Evolutionary conservation across 2,113 vertebrate genomes (phyloP).

Genomic region (Ictalurus punctatus): DNA sequence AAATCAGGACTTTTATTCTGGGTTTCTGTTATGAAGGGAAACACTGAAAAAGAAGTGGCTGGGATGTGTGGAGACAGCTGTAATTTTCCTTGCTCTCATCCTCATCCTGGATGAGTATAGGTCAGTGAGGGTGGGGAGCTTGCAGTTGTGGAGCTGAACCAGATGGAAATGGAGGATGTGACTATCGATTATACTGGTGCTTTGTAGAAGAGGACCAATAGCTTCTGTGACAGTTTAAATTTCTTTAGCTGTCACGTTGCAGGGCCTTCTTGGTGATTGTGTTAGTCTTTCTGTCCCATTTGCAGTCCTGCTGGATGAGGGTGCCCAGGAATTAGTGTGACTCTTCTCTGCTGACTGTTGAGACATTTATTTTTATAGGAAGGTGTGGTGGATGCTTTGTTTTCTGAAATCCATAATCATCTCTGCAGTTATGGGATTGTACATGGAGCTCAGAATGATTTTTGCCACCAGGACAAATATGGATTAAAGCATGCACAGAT

Average conservation of each 20-base stretch:
- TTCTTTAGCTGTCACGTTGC: not conserved
- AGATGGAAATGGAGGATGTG: not conserved
- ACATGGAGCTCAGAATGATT: not conserved
- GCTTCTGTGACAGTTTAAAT: not conserved
- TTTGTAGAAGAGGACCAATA: not conserved
- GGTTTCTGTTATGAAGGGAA: not conserved
- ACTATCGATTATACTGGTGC: not conserved
- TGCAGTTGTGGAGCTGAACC: not conserved
- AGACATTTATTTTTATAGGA: not conserved
- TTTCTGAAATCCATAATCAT: conserved; percentile 12
- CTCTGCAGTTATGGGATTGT: not conserved
- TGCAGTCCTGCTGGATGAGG: not conserved
- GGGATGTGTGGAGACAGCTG: not conserved
- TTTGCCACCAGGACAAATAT: not conserved
- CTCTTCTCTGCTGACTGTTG: not conserved
- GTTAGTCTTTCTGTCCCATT: not conserved
- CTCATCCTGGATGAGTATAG: not conserved
- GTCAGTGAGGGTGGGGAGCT: not conserved
- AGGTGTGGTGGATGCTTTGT: not conserved
- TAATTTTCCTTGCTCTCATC: not conserved
- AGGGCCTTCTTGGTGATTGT: not conserved
- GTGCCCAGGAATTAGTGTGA: not conserved
- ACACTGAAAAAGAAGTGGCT: not conserved
- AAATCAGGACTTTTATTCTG: not conserved
- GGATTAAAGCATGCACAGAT: not conserved